Percentiles rank a stretch among this genome's conserved stretches.
Conservation (phyloP, 2,113 vertebrate species). For the Romanogobio albipinnatus region DNA sequence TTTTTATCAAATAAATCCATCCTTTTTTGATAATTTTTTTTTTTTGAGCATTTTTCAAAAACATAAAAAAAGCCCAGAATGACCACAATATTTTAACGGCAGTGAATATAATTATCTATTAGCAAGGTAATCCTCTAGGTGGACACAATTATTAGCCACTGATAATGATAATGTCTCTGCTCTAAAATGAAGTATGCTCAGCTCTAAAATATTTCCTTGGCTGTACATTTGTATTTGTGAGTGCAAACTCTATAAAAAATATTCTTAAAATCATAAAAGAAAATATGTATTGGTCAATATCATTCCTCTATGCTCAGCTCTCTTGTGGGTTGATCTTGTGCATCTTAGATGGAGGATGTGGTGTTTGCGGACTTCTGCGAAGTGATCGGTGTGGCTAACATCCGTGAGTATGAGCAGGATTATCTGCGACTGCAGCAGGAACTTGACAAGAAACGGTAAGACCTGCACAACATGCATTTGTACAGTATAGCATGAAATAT, state of each 20-base stretch:
- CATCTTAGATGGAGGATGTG: conserved; percentile 83
- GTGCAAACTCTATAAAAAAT: neutral
- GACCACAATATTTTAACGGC: too few species aligned
- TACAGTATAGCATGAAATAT: neutral
- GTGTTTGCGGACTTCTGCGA: conserved; percentile 91
- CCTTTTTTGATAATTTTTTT: neutral
- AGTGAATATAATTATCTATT: too few species aligned
- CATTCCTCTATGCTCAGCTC: neutral
- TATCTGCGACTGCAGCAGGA: conserved; percentile 83
- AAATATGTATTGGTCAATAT: neutral
- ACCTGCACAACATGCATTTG: neutral
- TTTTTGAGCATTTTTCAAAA: neutral
- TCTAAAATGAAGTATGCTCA: neutral
- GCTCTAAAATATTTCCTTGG: neutral
- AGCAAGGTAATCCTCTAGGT: too few species aligned
- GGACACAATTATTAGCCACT: too few species aligned
- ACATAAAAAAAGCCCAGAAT: too few species aligned
- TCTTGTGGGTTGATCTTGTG: neutral
- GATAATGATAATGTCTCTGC: too few species aligned
- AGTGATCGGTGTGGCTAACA: conserved; percentile 87
- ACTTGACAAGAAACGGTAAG: conserved; percentile 85
- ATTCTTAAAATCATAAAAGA: neutral
- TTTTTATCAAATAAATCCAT: neutral
- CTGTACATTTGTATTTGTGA: neutral
- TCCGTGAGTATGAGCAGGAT: conserved; percentile 89